Evolutionary conservation across 2,113 vertebrate species (phyloP).

Genomic region (Xenopus tropicalis): DNA sequence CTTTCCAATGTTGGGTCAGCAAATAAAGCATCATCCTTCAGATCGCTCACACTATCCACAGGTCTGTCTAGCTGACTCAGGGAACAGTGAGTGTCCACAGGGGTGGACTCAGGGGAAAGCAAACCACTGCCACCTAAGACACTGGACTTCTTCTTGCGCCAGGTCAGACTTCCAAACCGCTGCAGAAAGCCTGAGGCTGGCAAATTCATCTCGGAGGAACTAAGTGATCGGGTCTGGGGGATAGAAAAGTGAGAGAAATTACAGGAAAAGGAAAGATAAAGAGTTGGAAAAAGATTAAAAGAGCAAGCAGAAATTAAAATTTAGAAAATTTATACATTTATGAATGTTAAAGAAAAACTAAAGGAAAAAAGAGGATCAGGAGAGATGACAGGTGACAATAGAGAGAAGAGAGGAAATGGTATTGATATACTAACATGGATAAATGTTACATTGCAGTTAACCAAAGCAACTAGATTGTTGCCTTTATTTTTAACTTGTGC

Average conservation of each 20-base stretch:
- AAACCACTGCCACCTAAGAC: conserved; percentile 18
- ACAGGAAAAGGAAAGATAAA: background rate
- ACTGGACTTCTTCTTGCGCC: conserved; percentile 51
- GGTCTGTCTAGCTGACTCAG: conserved; percentile 53
- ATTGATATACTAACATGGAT: background rate
- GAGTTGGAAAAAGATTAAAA: background rate
- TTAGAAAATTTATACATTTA: background rate
- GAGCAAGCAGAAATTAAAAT: background rate
- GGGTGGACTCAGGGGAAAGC: background rate
- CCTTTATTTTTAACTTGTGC: too few relatives aligned
- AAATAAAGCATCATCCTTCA: conserved; percentile 31
- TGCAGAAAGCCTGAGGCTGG: conserved; percentile 44
- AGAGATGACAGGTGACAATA: too few relatives aligned
- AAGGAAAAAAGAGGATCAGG: too few relatives aligned
- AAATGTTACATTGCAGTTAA: too few relatives aligned
- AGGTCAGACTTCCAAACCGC: conserved; percentile 54
- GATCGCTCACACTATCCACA: conserved; percentile 53
- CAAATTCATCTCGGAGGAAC: conserved; percentile 67
- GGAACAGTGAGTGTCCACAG: background rate
- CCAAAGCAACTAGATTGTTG: too few relatives aligned
- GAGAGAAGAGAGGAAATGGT: too few relatives aligned
- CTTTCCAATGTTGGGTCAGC: background rate
- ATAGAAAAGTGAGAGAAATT: background rate
- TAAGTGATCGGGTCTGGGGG: conserved; percentile 50
- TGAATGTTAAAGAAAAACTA: background rate